Evolutionary conservation across 2,888 invertebrate genomes (phyloP).

Genomic region (Thymelicus acteon): DNA sequence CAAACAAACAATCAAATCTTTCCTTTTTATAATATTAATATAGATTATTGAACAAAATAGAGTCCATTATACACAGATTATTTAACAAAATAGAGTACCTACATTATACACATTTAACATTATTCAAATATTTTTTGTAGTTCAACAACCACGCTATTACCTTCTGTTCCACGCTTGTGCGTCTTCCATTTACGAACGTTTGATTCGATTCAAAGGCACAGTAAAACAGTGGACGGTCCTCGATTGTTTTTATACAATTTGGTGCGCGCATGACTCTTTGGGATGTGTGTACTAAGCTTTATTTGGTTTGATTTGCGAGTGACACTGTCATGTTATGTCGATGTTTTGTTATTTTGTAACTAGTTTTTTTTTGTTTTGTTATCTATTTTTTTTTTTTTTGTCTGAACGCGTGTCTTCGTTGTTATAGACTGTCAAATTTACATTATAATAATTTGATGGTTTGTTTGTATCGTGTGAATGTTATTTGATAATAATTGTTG

Average conservation of each 20-base stretch:
- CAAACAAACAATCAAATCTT: no score
- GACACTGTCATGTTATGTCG: conserved; percentile 73
- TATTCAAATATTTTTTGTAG: neutral
- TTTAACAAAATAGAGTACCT: no score
- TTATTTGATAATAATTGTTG: conserved; percentile 29
- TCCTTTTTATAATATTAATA: no score
- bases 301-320: conserved; percentile 79
- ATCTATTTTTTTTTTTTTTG: conserved; percentile 62
- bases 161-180: conserved; percentile 53
- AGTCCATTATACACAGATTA: no score
- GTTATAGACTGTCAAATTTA: conserved; percentile 81
- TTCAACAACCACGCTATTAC: conserved; percentile 50
- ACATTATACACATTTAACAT: no score
- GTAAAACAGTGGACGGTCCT: conserved; percentile 74
- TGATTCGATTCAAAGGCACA: conserved; percentile 80
- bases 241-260: conserved; percentile 83
- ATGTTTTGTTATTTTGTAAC: conserved; percentile 63
- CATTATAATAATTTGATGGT: conserved; percentile 64
- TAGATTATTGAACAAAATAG: no score
- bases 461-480: conserved; percentile 66
- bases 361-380: conserved; percentile 59
- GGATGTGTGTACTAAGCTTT: conserved; percentile 60
- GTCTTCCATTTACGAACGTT: conserved; percentile 79
- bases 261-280: conserved; percentile 62
- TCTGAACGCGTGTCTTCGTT: conserved; percentile 73